Conservation (phyloP, 2,113 vertebrate genomes). For the Ceuthmochares aereus region DNA sequence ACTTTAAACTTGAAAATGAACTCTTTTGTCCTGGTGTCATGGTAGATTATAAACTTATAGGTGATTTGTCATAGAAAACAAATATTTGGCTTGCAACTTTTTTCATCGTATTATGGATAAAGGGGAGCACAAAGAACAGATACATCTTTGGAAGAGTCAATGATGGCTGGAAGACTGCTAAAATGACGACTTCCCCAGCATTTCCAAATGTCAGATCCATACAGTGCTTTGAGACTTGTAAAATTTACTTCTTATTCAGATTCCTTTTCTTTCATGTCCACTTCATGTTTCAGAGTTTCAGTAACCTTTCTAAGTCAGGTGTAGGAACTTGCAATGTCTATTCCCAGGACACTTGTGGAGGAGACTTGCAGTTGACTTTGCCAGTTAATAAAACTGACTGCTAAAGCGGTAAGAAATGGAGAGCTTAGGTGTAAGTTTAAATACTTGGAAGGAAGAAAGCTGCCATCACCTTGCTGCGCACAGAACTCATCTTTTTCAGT, state of each 20-base stretch:
- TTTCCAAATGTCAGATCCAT: neutral
- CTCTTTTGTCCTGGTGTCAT: conserved; percentile 11
- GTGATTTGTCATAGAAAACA: conserved; percentile 15
- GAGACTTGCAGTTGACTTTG: neutral
- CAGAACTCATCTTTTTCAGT: neutral
- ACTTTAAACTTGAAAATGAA: conserved; percentile 27
- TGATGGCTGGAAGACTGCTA: neutral
- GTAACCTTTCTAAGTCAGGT: neutral
- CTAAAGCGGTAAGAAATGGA: neutral
- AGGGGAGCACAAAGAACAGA: neutral
- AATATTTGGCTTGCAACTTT: conserved; percentile 18
- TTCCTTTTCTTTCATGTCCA: neutral
- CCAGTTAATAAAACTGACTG: neutral
- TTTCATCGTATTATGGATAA: neutral
- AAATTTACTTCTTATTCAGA: neutral
- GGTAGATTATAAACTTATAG: conserved; percentile 37
- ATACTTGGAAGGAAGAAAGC: neutral
- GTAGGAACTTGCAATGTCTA: neutral
- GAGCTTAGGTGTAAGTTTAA: neutral
- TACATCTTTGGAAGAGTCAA: neutral
- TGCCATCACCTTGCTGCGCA: neutral
- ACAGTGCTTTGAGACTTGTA: neutral
- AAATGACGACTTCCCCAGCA: neutral
- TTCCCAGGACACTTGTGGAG: neutral
- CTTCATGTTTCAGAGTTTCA: neutral